phyloP scores from a whole-genome alignment of 64 coral and sea anemone species.

The Catalaphyllia jardinei region DNA sequence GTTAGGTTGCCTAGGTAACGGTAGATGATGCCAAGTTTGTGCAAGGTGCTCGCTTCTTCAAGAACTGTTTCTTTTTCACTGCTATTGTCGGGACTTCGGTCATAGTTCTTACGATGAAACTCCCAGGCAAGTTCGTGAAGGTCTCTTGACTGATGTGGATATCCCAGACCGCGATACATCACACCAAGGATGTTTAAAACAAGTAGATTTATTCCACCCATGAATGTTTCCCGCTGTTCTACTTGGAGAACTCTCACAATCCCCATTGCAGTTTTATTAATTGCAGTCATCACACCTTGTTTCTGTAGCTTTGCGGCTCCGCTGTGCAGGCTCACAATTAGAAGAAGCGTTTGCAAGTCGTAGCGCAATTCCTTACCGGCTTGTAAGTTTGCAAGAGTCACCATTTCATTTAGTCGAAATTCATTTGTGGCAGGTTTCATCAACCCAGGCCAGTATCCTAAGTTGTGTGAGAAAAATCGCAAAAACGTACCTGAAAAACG shows the following conservation, averaged over 20 bases:
- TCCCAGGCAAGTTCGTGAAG: conserved; percentile 55
- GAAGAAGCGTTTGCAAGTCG: conserved; percentile 62
- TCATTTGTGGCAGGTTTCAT: conserved; percentile 59
- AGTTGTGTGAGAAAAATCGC: conserved; percentile 46
- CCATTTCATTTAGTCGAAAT: conserved; percentile 45
- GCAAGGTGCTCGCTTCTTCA: conserved; percentile 69
- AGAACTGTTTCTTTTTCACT: conserved; percentile 1
- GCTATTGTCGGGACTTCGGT: neutral
- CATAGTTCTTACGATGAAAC: neutral
- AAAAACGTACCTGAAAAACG: conserved; percentile 52
- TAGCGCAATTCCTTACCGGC: conserved; percentile 28
- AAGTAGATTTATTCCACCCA: neutral
- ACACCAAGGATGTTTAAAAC: conserved; percentile 61
- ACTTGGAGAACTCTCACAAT: neutral
- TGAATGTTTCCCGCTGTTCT: neutral
- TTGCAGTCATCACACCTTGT: conserved; percentile 21
- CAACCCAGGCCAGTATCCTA: conserved; percentile 64
- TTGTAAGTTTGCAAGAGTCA: conserved; percentile 23
- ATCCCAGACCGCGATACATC: conserved; percentile 68
- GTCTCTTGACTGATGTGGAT: conserved; percentile 65
- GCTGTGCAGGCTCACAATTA: conserved; percentile 72
- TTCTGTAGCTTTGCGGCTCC: conserved; percentile 66
- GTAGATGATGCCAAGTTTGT: conserved; percentile 78
- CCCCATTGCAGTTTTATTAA: conserved; percentile 47
- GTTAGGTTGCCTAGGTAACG: conserved; percentile 73